Percentiles rank a stretch among this genome's conserved stretches.
These are phyloP conservation scores for Idaea biselata DNA, from an alignment of 2,888 invertebrate genomes.

Conservation along the genomic window DNA sequence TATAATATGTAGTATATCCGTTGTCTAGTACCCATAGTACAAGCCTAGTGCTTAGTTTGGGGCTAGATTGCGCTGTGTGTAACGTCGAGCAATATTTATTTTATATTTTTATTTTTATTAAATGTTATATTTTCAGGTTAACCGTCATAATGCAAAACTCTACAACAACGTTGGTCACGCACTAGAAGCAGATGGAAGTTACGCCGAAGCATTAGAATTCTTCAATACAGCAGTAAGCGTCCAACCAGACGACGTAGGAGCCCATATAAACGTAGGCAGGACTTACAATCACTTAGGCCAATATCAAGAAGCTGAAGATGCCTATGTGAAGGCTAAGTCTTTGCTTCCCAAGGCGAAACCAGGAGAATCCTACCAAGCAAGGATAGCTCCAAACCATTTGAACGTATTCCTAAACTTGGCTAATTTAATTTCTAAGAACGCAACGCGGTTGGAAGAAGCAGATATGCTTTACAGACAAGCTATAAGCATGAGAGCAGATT, in stretches of 20 bases:
- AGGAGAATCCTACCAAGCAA: conserved; percentile 96
- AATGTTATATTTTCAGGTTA: conserved; percentile 85
- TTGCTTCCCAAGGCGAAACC: conserved; percentile 94
- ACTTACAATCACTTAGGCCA: conserved; percentile 94
- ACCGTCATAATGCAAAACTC: conserved; percentile 95
- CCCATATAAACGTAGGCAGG: conserved; percentile 97
- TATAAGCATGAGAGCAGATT: conserved; percentile 98
- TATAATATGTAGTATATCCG: no score
- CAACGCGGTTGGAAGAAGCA: conserved; percentile 94
- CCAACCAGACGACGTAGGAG: conserved; percentile 97
- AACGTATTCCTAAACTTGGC: conserved; percentile 98
- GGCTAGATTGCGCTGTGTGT: no score
- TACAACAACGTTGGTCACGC: conserved; percentile 99
- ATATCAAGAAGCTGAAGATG: conserved; percentile 91
- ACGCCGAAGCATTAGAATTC: conserved; percentile 90
- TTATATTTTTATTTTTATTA: background rate
- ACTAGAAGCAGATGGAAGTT: conserved; percentile 86
- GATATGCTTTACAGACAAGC: conserved; percentile 96
- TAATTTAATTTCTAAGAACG: conserved; percentile 95
- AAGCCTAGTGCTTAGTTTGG: no score
- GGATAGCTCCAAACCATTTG: conserved; percentile 96
- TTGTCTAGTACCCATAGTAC: no score
- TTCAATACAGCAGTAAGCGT: conserved; percentile 96
- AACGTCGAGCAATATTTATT: no score
- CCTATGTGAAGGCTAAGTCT: conserved; percentile 94